Evolutionary conservation across 2,888 invertebrate genomes (phyloP), one percentile per base, ranked within the genome.

Genomic region (Stegophylla sp.): DNA sequence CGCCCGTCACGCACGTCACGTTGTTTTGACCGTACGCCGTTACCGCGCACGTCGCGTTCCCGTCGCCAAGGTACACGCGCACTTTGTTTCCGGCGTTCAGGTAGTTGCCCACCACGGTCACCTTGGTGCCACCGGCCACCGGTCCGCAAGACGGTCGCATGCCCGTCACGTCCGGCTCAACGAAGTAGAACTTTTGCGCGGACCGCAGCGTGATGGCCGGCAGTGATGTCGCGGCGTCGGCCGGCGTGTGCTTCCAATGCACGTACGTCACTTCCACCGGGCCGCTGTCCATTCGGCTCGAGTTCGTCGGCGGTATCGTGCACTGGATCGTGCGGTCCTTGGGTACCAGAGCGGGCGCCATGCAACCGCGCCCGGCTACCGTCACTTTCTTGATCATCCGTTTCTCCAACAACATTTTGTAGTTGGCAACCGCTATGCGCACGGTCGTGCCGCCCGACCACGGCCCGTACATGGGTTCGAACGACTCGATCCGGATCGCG

Each of bases 361-460:
- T 41, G 26, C 75, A 75, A 20, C 64, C 15, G 75, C n/a, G 34
- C 7, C 28, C 26, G 64, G 75, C 64, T 26, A 75, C 64, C 53
- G 64, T 75, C 64, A 75, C 51, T 20, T 26, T 34, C 4, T 34
- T 23, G 17, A 17, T 17, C 12, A 53, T 2, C 53, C 48, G 28
- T 23, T 53, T n/a, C 53, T 51, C 53, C 17, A 41, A 12, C 26
- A 75, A 23, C 23, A 23, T n/a, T 26, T 13, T 23, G 51, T 53
- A 17, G 41, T 66, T 66, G 43, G 0, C 17, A 7, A 75, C 53
- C 4, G 7, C 34, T 20, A 75, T 41, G 7, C n/a, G 17, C 4
- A 75, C n/a, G 12, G 41, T 66, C 12, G 75, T 75, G 23, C 75
- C 75, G 9, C 75, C 75, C 5, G 23, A 41, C 64, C 51, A 64